Evolutionary conservation across 1,140 invertebrate species (phyloP), one percentile per base, ranked within the genome.

Genomic region (Drosophila nannoptera): DNA sequence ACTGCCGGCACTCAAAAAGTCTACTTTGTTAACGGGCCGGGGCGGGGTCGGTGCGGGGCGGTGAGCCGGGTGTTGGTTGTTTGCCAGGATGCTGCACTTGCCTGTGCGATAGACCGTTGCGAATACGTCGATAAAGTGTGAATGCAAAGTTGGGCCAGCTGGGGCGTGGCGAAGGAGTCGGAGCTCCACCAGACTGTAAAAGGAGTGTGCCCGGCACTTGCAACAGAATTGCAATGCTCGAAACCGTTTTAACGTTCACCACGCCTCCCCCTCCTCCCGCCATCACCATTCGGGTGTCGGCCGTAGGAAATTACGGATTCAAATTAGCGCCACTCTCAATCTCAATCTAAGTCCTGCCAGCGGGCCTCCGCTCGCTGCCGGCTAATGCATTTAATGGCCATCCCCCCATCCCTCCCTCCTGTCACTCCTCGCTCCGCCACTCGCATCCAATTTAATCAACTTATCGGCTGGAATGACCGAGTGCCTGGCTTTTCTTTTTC

Each of bases 261-360:
- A 22, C 22, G 3, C 22, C 22, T 3, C 22, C 69, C 56, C 59
- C 36, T 8, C 11, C 36, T 61, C 45, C 36, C 43, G 49, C 59
- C 63, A 4, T 5, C 29, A 46, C n/a, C 40, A 38, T 11, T 9
- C 49, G 54, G 77, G 22, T 22, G 22, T 52, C 55, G 48, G 49
- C 46, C 42, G 68, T n/a, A 81, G 74, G 61, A 86, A 86, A 86
- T 81, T 86, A 86, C 81, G 67, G 77, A 86, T 86, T 86, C 81
- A 86, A 86, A 86, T 86, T 86, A 86, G 81, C 81, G 73, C 70
- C 81, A 80, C 81, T 86, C 81, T 86, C 80, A 84, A 83, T 83
- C 76, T 84, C 81, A 84, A 83, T 84, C 76, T 78, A 73, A 83
- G 80, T 78, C 72, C 54, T 46, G 67, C 38, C 73, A 56, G 50